These are phyloP conservation scores for Zingel zingel DNA, from an alignment of 2,113 vertebrate species.

Conservation along the genomic window DNA sequence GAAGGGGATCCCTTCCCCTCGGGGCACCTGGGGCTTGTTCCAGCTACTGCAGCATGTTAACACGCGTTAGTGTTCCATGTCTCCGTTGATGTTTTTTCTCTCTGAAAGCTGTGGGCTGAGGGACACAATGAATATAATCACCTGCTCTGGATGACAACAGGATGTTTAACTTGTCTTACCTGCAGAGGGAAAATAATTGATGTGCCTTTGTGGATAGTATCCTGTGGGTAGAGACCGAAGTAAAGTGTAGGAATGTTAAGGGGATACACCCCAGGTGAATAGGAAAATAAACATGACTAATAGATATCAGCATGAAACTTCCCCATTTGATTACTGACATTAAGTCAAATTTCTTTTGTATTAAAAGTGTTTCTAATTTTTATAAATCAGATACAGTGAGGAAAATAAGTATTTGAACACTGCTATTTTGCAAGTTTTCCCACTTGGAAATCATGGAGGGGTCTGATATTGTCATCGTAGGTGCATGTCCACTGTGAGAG, in stretches of 20 bases:
- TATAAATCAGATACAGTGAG: too few species aligned
- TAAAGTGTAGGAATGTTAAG: slow-evolving; percentile 11
- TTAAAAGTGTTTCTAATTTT: too few species aligned
- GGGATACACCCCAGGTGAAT: too few species aligned
- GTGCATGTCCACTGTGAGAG: too few species aligned
- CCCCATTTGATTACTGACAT: too few species aligned
- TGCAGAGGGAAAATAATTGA: slow-evolving; percentile 13
- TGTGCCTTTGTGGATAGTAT: slow-evolving; percentile 38
- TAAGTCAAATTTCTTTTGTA: too few species aligned
- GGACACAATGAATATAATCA: slow-evolving; percentile 56
- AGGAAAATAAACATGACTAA: too few species aligned
- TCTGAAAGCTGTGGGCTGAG: slow-evolving; percentile 54
- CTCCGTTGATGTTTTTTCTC: slow-evolving; percentile 44
- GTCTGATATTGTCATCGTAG: too few species aligned
- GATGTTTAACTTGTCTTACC: slow-evolving; percentile 61
- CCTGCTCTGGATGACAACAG: slow-evolving; percentile 55
- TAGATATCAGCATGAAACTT: too few species aligned
- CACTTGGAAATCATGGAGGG: too few species aligned
- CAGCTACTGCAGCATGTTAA: slow-evolving; percentile 73
- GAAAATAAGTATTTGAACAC: too few species aligned
- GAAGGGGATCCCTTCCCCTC: slow-evolving; percentile 63
- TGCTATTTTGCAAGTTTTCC: too few species aligned
- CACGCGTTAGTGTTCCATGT: slow-evolving; percentile 62
- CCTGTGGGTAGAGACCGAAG: slow-evolving; percentile 18
- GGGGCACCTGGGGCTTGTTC: slow-evolving; percentile 59